These are phyloP conservation scores for Episyrphus balteatus DNA, from an alignment of 1,140 invertebrate species.

Conservation along the genomic window DNA sequence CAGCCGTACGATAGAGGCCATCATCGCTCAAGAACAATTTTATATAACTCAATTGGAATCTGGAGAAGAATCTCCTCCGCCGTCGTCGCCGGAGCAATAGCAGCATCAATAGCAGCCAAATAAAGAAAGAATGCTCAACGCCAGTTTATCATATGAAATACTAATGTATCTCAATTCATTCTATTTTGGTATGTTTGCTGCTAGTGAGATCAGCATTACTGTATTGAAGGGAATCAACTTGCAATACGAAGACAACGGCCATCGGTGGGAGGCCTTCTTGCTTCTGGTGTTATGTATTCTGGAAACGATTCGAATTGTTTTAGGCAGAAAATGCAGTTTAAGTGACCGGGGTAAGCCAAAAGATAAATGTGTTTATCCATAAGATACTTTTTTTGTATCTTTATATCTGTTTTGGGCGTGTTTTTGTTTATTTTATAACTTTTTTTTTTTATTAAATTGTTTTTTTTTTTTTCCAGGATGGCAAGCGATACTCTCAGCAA, in stretches of 20 bases:
- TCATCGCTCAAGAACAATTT: too few relatives aligned
- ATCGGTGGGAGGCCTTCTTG: slow-evolving; percentile 64
- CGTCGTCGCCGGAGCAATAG: too few relatives aligned
- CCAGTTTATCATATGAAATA: slow-evolving; percentile 67
- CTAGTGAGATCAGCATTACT: slow-evolving; percentile 63
- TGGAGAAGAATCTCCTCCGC: too few relatives aligned
- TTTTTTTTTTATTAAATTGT: background rate
- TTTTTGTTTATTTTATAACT: background rate
- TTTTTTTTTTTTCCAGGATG: slow-evolving; percentile 44
- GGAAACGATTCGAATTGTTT: slow-evolving; percentile 65
- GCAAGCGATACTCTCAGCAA: slow-evolving; percentile 65
- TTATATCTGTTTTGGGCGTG: background rate
- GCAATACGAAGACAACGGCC: slow-evolving; percentile 56
- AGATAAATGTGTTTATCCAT: background rate
- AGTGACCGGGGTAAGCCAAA: slow-evolving; percentile 60
- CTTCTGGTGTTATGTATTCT: slow-evolving; percentile 61
- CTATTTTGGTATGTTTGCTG: slow-evolving; percentile 73
- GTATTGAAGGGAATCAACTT: slow-evolving; percentile 66
- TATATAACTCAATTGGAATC: too few relatives aligned
- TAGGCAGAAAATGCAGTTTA: slow-evolving; percentile 76
- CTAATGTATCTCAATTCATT: slow-evolving; percentile 71
- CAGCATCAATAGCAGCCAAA: too few relatives aligned
- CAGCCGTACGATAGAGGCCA: too few relatives aligned
- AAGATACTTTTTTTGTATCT: background rate
- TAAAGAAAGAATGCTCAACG: slow-evolving; percentile 36